phyloP scores from a whole-genome alignment of 2,113 vertebrate genomes.

The Notarius lentiginosus region DNA sequence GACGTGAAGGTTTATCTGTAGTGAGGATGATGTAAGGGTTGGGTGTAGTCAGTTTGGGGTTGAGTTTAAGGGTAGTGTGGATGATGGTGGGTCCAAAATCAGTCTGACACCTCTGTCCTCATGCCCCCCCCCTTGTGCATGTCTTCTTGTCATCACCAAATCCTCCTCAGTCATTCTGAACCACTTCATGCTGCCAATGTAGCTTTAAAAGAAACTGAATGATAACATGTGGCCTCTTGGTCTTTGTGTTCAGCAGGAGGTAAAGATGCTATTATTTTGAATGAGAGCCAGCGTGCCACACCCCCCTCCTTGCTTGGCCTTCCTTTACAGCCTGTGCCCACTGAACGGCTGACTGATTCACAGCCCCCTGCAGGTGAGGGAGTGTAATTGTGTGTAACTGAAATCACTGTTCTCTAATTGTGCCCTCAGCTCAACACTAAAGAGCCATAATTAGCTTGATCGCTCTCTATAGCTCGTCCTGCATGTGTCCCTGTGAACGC shows the following conservation, averaged over 20 bases:
- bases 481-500: slow-evolving; percentile 56
- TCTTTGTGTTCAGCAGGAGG: slow-evolving; percentile 72
- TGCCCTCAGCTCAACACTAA: slow-evolving; percentile 50
- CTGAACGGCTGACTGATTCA: slow-evolving; percentile 53
- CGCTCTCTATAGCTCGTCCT: slow-evolving; percentile 42
- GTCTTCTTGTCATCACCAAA: background rate
- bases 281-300: slow-evolving; percentile 72
- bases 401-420: slow-evolving; percentile 56
- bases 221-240: slow-evolving; percentile 21
- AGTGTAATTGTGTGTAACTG: slow-evolving; percentile 59
- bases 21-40: background rate
- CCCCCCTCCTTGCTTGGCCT: slow-evolving; percentile 61
- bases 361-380: slow-evolving; percentile 69
- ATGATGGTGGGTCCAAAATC: background rate
- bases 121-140: background rate
- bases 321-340: slow-evolving; percentile 60
- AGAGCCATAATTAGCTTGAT: slow-evolving; percentile 64
- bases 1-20: background rate
- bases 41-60: background rate
- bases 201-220: background rate
- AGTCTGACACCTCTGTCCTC: slow-evolving; percentile 5
- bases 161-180: slow-evolving; percentile 18
- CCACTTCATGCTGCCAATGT: background rate
- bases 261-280: slow-evolving; percentile 77
- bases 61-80: background rate